Evolutionary conservation across 2,797 vertebrate species (phyloP).

Genomic region (Acanthornis magna): DNA sequence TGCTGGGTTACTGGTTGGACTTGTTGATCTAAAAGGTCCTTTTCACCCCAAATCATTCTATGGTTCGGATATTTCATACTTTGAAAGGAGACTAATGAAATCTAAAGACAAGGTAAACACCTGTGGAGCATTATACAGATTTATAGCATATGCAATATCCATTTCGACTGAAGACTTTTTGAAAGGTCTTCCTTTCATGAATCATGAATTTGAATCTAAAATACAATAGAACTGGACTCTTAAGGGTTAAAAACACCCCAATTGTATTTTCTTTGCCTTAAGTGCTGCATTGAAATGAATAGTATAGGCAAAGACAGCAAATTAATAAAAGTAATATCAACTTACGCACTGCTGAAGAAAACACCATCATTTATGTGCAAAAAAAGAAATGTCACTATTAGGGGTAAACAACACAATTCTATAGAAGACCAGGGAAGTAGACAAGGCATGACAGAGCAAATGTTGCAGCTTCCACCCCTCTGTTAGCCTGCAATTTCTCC

Average conservation of each 20-base stretch:
- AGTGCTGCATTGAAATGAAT: neutral
- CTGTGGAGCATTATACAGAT: too few species aligned
- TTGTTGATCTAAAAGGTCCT: too few species aligned
- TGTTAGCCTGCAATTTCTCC: neutral
- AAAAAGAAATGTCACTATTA: neutral
- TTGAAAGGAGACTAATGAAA: too few species aligned
- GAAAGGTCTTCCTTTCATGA: neutral
- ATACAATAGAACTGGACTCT: neutral
- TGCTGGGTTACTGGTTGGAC: too few species aligned
- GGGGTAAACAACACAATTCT: neutral
- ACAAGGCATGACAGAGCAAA: neutral
- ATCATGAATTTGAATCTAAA: neutral
- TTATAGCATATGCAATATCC: neutral
- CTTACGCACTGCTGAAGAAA: neutral
- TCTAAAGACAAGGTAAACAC: too few species aligned
- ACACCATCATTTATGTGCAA: neutral
- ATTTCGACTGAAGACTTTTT: neutral
- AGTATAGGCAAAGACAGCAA: neutral
- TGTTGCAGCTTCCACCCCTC: neutral
- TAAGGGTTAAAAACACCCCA: neutral
- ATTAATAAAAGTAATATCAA: neutral
- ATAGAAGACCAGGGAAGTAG: neutral
- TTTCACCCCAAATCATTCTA: too few species aligned
- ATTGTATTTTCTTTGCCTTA: neutral
- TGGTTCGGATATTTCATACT: too few species aligned